Conservation (phyloP, 2,797 vertebrate species). For the Hippoglossus hippoglossus region DNA sequence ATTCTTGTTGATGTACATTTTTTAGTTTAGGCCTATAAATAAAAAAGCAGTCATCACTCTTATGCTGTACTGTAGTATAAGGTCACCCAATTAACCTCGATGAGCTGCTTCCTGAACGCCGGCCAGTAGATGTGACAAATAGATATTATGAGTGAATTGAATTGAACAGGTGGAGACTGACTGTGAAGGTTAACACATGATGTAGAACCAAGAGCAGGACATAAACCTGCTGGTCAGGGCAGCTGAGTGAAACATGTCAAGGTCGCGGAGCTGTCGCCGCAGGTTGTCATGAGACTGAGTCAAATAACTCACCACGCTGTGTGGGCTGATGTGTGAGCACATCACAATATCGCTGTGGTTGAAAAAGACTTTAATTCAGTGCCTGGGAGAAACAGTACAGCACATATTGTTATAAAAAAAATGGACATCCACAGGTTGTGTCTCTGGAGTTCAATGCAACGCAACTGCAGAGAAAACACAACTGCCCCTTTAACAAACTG, state of each 20-base stretch:
- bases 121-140: not conserved
- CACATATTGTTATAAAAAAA: conserved; percentile 79
- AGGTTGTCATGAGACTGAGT: not conserved
- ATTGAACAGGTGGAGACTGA: conserved; percentile 2
- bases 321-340: not conserved
- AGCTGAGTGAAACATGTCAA: conserved; percentile 37
- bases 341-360: conserved; percentile 52
- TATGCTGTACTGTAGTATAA: not conserved
- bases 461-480: conserved; percentile 33
- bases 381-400: conserved; percentile 88
- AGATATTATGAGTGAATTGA: not conserved
- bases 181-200: conserved; percentile 20
- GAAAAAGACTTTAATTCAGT: conserved; percentile 89
- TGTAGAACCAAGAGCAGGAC: conserved; percentile 26
- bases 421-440: conserved; percentile 71
- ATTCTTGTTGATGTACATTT: too few relatives aligned
- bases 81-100: not conserved
- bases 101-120: not conserved
- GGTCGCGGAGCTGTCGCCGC: conserved; percentile 30
- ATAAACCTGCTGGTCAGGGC: conserved; percentile 60
- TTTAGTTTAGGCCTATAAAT: not conserved
- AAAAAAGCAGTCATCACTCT: too few relatives aligned
- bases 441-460: conserved; percentile 56
- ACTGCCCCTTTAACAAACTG: conserved; percentile 51
- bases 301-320: not conserved